These are phyloP conservation scores for Scaptomyza tumidula DNA, from an alignment of 2,888 invertebrate genomes.

Conservation along the genomic window DNA sequence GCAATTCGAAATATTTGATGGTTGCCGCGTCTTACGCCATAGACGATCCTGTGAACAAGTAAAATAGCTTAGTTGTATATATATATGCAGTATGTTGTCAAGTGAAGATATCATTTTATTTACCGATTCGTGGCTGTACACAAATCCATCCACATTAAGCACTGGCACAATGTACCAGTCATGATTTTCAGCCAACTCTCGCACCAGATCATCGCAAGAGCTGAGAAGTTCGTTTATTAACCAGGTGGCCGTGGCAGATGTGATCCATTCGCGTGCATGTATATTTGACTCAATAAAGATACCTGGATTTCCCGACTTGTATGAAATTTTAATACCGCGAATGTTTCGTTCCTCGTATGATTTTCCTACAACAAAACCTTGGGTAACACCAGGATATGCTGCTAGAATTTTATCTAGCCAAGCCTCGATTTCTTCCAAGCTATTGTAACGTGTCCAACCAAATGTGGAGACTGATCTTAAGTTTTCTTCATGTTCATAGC, in stretches of 20 bases:
- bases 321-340: conserved; percentile 85
- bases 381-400: conserved; percentile 85
- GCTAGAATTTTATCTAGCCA: conserved; percentile 86
- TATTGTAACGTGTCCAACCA: conserved; percentile 87
- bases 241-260: conserved; percentile 88
- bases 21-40: conserved; percentile 88
- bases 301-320: conserved; percentile 84
- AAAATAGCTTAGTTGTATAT: not conserved
- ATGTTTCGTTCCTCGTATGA: conserved; percentile 87
- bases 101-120: conserved; percentile 47
- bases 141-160: conserved; percentile 90
- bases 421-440: conserved; percentile 86
- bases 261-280: conserved; percentile 89
- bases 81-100: not conserved
- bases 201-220: conserved; percentile 86
- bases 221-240: conserved; percentile 89
- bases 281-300: conserved; percentile 88
- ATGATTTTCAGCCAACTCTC: conserved; percentile 87
- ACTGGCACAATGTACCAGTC: conserved; percentile 91
- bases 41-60: conserved; percentile 84
- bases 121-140: conserved; percentile 87
- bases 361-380: conserved; percentile 85
- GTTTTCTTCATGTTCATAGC: conserved; percentile 76
- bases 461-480: conserved; percentile 72
- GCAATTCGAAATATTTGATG: conserved; percentile 73